phyloP scores from a whole-genome alignment of 2,888 invertebrate species.

The Conomelus anceps region DNA sequence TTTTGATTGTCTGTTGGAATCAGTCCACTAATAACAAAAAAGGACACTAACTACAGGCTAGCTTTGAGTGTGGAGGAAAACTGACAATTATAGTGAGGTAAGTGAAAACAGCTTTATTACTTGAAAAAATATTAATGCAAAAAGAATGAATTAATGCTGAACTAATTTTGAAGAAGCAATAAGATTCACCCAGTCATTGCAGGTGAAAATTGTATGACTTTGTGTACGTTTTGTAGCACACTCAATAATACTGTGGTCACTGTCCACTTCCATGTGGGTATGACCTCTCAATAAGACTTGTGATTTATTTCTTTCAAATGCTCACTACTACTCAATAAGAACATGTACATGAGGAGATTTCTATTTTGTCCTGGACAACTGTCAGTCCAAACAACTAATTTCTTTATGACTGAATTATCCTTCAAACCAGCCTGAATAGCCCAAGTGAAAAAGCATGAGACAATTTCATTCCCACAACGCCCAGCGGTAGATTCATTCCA shows the following conservation, averaged over 20 bases:
- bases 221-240: conserved; percentile 23
- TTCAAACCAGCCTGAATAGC: neutral
- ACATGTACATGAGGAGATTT: conserved; percentile 20
- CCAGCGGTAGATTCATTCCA: conserved; percentile 3
- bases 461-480: conserved; percentile 15
- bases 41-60: no score
- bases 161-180: no score
- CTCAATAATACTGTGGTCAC: conserved; percentile 31
- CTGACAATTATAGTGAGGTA: no score
- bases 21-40: no score
- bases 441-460: conserved; percentile 9
- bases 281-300: conserved; percentile 28
- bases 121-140: no score
- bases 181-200: no score
- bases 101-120: no score
- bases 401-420: neutral
- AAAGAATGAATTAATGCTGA: no score
- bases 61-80: no score
- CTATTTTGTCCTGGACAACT: conserved; percentile 26
- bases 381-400: conserved; percentile 27
- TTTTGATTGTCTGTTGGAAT: no score
- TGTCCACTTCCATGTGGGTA: conserved; percentile 32
- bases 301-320: conserved; percentile 24
- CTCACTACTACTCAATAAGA: conserved; percentile 8
- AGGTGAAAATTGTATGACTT: neutral